Percentiles rank a stretch among this genome's conserved stretches.
Evolutionary conservation across 2,113 vertebrate species (phyloP).

Genomic region (Leptobrachium leishanense): DNA sequence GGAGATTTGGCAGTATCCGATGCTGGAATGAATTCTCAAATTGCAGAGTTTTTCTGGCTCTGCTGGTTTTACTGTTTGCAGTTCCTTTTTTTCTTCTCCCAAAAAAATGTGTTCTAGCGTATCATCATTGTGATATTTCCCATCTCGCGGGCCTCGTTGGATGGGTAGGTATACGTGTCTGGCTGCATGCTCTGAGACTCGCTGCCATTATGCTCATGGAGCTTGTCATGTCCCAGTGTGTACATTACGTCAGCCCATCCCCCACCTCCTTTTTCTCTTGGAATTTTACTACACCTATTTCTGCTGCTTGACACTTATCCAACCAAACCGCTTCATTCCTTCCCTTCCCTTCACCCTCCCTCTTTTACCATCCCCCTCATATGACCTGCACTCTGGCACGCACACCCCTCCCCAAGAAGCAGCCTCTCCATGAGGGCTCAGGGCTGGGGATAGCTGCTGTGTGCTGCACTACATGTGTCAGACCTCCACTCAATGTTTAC

Average conservation of each 20-base stretch:
- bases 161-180: not conserved
- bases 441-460: not conserved
- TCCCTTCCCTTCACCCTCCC: slow-evolving; percentile 29
- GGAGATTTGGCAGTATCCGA: too few species aligned
- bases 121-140: too few species aligned
- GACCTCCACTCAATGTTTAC: too few species aligned
- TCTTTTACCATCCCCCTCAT: slow-evolving; percentile 27
- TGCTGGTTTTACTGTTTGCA: too few species aligned
- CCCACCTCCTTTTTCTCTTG: not conserved
- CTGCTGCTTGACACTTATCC: slow-evolving; percentile 27
- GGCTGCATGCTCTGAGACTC: not conserved
- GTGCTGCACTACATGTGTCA: too few species aligned
- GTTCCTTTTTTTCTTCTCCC: too few species aligned
- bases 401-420: not conserved
- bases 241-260: slow-evolving; percentile 1
- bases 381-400: slow-evolving; percentile 12
- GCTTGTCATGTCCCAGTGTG: slow-evolving; percentile 11
- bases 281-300: slow-evolving; percentile 39
- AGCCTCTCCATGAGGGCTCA: not conserved
- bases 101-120: too few species aligned
- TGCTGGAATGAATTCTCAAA: too few species aligned
- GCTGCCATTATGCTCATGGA: slow-evolving; percentile 39
- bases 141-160: too few species aligned
- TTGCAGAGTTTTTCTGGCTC: too few species aligned
- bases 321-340: slow-evolving; percentile 33